A percentile compares a stretch with the other conserved stretches of the same genome.
These are phyloP conservation scores for Ctenopoma multispine DNA, from an alignment of 2,797 vertebrate genomes.

Conservation along the genomic window DNA sequence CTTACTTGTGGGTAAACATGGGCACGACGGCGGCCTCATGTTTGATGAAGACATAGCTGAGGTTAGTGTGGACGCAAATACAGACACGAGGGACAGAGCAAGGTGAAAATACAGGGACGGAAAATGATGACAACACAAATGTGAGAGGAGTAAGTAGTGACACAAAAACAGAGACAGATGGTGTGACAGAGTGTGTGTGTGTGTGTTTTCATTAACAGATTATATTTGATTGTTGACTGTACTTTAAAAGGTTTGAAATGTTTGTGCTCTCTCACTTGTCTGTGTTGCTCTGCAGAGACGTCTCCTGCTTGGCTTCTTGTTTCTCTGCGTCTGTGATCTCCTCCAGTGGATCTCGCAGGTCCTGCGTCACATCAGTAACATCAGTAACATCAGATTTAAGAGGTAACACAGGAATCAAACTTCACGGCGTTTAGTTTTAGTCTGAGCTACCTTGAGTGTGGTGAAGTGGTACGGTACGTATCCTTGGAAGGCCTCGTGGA, in stretches of 20 bases:
- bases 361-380: conserved; percentile 56
- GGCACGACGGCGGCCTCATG: conserved; percentile 27
- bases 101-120: background rate
- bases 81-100: conserved; percentile 14
- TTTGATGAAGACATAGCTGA: conserved; percentile 55
- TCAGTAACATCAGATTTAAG: background rate
- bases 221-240: background rate
- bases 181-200: background rate
- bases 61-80: conserved; percentile 5
- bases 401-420: background rate
- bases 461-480: conserved; percentile 84
- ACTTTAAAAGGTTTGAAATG: background rate
- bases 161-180: conserved; percentile 23
- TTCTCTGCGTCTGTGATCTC: conserved; percentile 69
- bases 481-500: conserved; percentile 81
- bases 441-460: conserved; percentile 82
- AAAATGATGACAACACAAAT: background rate
- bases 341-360: conserved; percentile 84
- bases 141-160: background rate
- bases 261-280: conserved; percentile 77
- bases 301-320: conserved; percentile 66
- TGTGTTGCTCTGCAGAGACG: conserved; percentile 68
- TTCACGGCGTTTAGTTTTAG: too few relatives aligned
- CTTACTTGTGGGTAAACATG: conserved; percentile 42
- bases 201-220: background rate